A percentile compares a stretch with the other conserved stretches of the same genome.
These are phyloP conservation scores for Stenodema calcarata DNA, from an alignment of 2,888 invertebrate genomes.

Conservation along the genomic window DNA sequence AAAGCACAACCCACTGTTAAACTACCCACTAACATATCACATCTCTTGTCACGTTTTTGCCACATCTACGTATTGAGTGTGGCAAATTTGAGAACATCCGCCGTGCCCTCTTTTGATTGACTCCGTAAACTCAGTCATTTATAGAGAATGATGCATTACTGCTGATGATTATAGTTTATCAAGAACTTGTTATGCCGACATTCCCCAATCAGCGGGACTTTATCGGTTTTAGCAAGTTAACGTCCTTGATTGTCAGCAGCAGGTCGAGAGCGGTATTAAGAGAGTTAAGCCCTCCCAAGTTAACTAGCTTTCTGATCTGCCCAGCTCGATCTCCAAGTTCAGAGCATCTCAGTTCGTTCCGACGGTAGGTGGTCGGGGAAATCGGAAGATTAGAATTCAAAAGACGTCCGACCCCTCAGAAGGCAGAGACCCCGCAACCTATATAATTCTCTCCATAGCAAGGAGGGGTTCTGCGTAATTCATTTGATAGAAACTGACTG, in stretches of 20 bases:
- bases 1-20: too few relatives aligned
- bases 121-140: too few relatives aligned
- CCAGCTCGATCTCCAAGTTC: not conserved
- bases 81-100: too few relatives aligned
- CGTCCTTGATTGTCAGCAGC: not conserved
- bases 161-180: not conserved
- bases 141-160: too few relatives aligned
- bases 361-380: not conserved
- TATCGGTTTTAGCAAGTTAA: not conserved
- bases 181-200: not conserved
- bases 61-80: too few relatives aligned
- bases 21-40: too few relatives aligned
- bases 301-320: not conserved
- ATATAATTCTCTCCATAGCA: not conserved
- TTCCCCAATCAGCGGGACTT: not conserved
- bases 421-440: not conserved
- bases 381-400: not conserved
- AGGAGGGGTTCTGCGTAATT: not conserved
- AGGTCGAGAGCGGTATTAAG: not conserved
- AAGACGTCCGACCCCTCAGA: not conserved
- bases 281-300: not conserved
- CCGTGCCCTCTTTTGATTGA: too few relatives aligned
- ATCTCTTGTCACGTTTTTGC: too few relatives aligned
- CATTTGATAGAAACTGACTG: not conserved
- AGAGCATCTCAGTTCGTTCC: not conserved